Base-by-base conservation (phyloP, 2,797 vertebrate species). In the Toxotes lorentzi region DNA sequence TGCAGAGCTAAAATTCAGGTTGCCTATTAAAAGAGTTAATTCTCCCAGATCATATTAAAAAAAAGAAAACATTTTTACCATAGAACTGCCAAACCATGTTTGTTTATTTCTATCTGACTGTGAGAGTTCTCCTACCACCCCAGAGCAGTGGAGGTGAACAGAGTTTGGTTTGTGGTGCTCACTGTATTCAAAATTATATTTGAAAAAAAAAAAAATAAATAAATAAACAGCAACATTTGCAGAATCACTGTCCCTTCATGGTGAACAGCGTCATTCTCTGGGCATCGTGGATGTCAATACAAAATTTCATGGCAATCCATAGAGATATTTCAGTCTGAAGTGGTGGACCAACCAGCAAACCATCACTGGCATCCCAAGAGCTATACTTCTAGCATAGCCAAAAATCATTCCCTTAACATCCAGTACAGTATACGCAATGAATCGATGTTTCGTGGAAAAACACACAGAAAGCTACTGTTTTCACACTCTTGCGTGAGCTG, bases 381-480 rank as follows among this genome's bases (percentile, higher is more conserved):
- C 21, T 27, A 5, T 4, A n/a, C 48, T 1, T 10, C 23, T 24
- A 50, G 13, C 13, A 27, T 17, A 24, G 45, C 9, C 27, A 27
- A 72, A 60, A 23, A 43, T 57, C 32, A 8, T 5, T 23, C 11
- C 45, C 30, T 48, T 43, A 19, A 56, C 13, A 32, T 24, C n/a
- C 8, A 17, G 1, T 47, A 17, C 51, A 45, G 27, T 40, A 30
- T 12, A 11, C 35, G 23, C 47, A 63, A 67, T 65, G 17, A 57
- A 0, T 4, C 58, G 48, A 68, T 69, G 32, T 27, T 79, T 67
- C 48, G 59, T 64, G 53, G 47, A 76, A 67, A 85, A 86, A 85
- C 47, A 53, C 57, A 72, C 43, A 86, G 64, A 71, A 86, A 73
- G 86, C 70, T 30, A 7, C 61, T 67, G 74, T 84, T 87, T 78